Conservation (phyloP, 2,797 vertebrate genomes). For the Hirundo rustica region DNA sequence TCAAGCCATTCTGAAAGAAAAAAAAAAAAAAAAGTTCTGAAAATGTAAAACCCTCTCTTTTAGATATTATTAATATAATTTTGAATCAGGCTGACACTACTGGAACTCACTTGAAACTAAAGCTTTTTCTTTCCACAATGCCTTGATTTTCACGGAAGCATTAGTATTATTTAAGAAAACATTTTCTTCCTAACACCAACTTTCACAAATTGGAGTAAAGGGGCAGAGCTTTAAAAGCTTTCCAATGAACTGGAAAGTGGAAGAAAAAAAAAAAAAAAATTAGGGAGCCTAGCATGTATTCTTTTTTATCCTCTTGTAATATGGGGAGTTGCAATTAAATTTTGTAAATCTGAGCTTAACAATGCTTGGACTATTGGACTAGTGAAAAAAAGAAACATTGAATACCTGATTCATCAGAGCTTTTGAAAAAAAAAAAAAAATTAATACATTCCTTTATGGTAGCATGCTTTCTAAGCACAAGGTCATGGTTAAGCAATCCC, state of each 20-base stretch:
- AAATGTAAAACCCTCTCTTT: not conserved
- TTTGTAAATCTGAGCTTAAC: not conserved
- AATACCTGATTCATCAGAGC: not conserved
- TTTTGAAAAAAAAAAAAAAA: not conserved
- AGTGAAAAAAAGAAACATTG: not conserved
- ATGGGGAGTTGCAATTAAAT: not conserved
- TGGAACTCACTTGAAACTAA: not conserved
- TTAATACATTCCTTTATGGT: not conserved
- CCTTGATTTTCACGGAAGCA: not conserved
- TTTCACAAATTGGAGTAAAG: not conserved
- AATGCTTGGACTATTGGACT: not conserved
- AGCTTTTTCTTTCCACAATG: not conserved
- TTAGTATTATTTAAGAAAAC: not conserved
- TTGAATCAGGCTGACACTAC: not conserved
- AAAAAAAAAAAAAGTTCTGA: not conserved
- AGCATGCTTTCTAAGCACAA: not conserved
- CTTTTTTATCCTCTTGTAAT: not conserved
- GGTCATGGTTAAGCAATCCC: not conserved
- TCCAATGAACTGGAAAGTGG: not conserved
- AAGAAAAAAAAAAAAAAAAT: not conserved
- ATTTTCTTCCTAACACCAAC: not conserved
- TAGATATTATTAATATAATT: not conserved
- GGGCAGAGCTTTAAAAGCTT: not conserved
- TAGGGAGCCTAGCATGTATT: not conserved
- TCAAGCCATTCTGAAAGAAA: not conserved